phyloP scores from a whole-genome alignment of 2,797 vertebrate genomes.

The Chiroxiphia lanceolata region DNA sequence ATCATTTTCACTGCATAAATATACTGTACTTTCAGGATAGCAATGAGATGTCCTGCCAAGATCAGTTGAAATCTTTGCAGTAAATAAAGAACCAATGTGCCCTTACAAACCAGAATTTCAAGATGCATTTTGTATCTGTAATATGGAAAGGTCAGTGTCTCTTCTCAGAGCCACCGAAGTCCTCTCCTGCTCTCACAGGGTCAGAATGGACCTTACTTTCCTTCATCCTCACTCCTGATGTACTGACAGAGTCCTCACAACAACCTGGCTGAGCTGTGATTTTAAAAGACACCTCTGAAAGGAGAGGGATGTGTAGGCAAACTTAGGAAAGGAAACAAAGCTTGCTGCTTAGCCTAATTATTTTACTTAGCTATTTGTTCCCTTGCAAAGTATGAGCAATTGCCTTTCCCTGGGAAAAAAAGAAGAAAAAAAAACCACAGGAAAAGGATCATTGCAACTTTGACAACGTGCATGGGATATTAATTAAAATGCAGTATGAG shows the following conservation, averaged over 20 bases:
- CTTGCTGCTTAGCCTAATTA: not conserved
- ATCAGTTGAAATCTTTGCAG: slow-evolving; percentile 88
- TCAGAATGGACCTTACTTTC: slow-evolving; percentile 52
- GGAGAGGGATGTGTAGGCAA: slow-evolving; percentile 12
- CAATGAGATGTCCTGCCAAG: slow-evolving; percentile 87
- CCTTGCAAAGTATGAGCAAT: not conserved
- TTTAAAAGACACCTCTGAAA: slow-evolving; percentile 45
- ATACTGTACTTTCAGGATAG: slow-evolving; percentile 90
- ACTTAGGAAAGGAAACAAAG: slow-evolving; percentile 13
- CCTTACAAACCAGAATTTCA: slow-evolving; percentile 80
- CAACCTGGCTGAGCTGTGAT: slow-evolving; percentile 31
- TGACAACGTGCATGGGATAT: slow-evolving; percentile 18
- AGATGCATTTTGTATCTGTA: slow-evolving; percentile 76
- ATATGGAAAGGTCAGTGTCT: slow-evolving; percentile 68
- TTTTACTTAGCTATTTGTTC: slow-evolving; percentile 21
- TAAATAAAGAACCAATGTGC: slow-evolving; percentile 86
- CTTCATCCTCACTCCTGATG: slow-evolving; percentile 46
- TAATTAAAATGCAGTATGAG: slow-evolving; percentile 16
- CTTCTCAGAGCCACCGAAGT: slow-evolving; percentile 65
- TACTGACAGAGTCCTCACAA: slow-evolving; percentile 48
- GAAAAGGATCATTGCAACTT: slow-evolving; percentile 45
- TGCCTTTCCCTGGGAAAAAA: not conserved
- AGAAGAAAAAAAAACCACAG: not conserved
- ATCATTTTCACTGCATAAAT: slow-evolving; percentile 98
- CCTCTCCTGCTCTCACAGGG: slow-evolving; percentile 45